Percentiles rank a stretch among this genome's conserved stretches.
Conservation (phyloP, 2,113 vertebrate genomes). For the Ciconia maguari region DNA sequence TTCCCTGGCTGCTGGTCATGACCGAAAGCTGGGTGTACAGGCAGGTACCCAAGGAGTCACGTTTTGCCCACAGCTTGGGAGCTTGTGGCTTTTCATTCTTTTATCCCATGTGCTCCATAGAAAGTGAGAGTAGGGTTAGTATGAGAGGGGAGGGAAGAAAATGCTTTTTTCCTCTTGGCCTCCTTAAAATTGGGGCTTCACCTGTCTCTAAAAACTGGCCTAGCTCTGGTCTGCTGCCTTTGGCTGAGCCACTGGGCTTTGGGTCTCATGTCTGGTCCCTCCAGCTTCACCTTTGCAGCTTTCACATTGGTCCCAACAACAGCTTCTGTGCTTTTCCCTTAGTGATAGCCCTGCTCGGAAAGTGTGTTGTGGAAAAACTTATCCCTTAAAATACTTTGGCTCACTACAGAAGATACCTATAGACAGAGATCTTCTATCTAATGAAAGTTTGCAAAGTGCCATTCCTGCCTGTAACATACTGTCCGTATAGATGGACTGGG, state of each 20-base stretch:
- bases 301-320: not conserved
- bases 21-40: not conserved
- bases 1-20: not conserved
- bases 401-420: not conserved
- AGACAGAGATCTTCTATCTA: not conserved
- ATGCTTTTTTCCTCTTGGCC: not conserved
- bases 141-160: not conserved
- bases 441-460: not conserved
- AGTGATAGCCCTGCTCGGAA: not conserved
- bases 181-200: not conserved
- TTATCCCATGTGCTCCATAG: rapidly evolving
- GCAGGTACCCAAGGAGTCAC: not conserved
- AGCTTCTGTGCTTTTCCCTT: not conserved
- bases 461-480: not conserved
- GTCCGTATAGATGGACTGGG: not conserved
- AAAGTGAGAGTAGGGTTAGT: not conserved
- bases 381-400: not conserved
- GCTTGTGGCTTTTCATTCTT: not conserved
- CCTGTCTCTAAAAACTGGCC: not conserved
- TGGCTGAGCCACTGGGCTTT: not conserved
- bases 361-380: rapidly evolving
- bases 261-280: not conserved
- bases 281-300: not conserved
- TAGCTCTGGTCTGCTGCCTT: not conserved
- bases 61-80: not conserved